phyloP scores from a whole-genome alignment of 2,113 vertebrate species.

The Albula glossodonta region DNA sequence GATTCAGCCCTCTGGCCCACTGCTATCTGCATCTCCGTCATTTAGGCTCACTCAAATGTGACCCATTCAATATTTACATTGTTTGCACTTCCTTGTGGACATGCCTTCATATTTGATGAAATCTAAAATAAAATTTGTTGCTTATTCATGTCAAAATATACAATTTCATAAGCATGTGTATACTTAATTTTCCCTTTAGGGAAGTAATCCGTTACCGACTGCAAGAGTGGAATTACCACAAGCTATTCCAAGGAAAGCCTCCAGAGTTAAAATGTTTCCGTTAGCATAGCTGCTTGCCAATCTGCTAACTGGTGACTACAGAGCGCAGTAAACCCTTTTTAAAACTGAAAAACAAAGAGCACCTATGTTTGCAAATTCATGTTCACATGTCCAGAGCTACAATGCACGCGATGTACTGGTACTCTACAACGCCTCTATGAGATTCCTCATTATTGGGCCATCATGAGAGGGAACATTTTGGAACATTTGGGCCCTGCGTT shows the following conservation, averaged over 20 bases:
- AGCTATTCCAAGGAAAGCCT: neutral
- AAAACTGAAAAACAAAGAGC: neutral
- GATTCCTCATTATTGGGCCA: neutral
- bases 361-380: neutral
- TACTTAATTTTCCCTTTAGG: too few species aligned
- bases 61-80: too few species aligned
- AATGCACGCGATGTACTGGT: neutral
- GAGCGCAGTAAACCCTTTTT: neutral
- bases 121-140: too few species aligned
- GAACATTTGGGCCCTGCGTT: neutral
- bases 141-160: too few species aligned
- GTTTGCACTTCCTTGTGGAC: too few species aligned
- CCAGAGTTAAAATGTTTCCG: neutral
- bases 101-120: too few species aligned
- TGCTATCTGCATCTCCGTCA: too few species aligned
- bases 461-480: neutral
- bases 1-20: too few species aligned
- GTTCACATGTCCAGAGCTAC: neutral
- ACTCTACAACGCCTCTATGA: neutral
- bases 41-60: too few species aligned
- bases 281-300: neutral
- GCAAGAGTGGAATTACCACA: neutral
- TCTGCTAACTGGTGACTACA: neutral
- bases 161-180: too few species aligned
- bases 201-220: neutral